These are phyloP conservation scores for Dynastes grantii DNA, from an alignment of 2,888 invertebrate genomes.

Conservation along the genomic window DNA sequence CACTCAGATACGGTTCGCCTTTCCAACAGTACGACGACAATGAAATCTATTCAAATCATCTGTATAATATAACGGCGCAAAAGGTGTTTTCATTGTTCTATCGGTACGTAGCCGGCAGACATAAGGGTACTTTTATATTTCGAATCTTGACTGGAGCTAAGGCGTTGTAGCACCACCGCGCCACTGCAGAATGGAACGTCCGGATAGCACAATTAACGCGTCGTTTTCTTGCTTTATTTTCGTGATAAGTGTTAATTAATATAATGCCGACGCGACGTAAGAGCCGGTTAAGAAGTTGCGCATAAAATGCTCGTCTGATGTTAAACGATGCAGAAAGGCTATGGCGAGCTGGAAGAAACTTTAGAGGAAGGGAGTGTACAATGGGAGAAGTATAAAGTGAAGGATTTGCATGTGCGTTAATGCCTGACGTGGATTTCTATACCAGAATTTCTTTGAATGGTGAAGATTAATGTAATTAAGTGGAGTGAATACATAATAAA, in stretches of 20 bases:
- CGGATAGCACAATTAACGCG: background rate
- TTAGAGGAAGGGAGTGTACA: no score
- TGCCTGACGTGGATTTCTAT: no score
- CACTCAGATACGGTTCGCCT: background rate
- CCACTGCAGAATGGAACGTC: background rate
- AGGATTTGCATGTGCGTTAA: no score
- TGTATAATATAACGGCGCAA: background rate
- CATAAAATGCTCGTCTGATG: no score
- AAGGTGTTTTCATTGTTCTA: constrained; percentile 16
- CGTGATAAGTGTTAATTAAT: constrained; percentile 14
- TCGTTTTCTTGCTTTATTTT: background rate
- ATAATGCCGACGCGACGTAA: constrained; percentile 3
- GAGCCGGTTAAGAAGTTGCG: background rate
- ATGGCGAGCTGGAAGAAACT: no score
- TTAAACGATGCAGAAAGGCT: no score
- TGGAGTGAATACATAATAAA: no score
- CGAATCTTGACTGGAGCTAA: background rate
- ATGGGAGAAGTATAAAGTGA: no score
- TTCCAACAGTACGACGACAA: background rate
- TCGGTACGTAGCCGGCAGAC: constrained; percentile 5
- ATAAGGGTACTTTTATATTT: constrained; percentile 21
- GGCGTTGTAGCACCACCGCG: background rate
- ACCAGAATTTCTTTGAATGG: no score
- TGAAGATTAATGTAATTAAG: no score
- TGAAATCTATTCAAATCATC: background rate